phyloP scores from a whole-genome alignment of 2,113 vertebrate species.

The Engraulis encrasicolus region DNA sequence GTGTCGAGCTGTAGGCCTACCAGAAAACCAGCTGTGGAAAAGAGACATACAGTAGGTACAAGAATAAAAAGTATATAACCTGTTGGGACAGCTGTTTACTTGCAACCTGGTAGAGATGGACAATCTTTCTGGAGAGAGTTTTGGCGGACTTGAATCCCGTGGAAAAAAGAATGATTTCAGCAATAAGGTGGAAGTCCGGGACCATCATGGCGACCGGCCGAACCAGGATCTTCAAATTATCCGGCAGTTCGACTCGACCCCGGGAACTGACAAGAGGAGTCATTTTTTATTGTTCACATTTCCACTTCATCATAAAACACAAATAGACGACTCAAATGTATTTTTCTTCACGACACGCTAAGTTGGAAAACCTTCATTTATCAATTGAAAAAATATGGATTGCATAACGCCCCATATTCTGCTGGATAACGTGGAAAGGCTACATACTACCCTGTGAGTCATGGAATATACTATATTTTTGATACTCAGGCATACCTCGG shows the following conservation, averaged over 20 bases:
- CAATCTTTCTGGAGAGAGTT: conserved; percentile 64
- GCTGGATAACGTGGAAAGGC: too few relatives aligned
- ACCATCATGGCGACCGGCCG: conserved; percentile 70
- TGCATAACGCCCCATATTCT: too few relatives aligned
- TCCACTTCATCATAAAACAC: not conserved
- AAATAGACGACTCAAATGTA: not conserved
- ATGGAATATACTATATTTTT: too few relatives aligned
- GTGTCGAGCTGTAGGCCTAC: too few relatives aligned
- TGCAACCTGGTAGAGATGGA: conserved; percentile 63
- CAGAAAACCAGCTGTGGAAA: too few relatives aligned
- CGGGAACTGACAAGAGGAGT: conserved; percentile 49
- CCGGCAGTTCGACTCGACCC: conserved; percentile 68
- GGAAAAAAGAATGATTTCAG: conserved; percentile 68
- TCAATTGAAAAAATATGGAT: too few relatives aligned
- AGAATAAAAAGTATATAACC: conserved; percentile 52
- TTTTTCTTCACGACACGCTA: too few relatives aligned
- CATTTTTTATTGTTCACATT: not conserved
- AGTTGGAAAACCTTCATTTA: too few relatives aligned
- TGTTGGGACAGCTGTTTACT: conserved; percentile 67
- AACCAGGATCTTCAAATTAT: conserved; percentile 70
- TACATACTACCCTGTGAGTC: too few relatives aligned
- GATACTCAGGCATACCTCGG: conserved; percentile 66
- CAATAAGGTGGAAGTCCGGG: conserved; percentile 67
- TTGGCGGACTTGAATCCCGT: conserved; percentile 69
- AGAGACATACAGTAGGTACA: too few relatives aligned